Evolutionary conservation across 2,797 vertebrate genomes (phyloP), one percentile per base, ranked within the genome.

Genomic region (Eremophila alpestris): DNA sequence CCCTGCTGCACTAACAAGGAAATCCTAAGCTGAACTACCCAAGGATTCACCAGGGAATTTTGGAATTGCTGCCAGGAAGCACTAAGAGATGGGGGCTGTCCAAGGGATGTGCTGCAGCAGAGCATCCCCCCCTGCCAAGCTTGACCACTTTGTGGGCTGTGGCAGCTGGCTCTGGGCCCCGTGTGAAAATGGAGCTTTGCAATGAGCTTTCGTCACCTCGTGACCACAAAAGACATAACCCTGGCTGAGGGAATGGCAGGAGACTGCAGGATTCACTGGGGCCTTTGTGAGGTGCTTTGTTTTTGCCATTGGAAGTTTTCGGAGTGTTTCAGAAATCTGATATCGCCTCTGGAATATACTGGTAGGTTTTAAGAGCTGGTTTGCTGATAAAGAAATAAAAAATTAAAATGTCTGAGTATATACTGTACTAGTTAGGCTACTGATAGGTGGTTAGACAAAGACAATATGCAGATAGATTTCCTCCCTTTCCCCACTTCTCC

Each of bases 121-220:
- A 93, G 38, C 81, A 56, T 32, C 71, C 92, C 40, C 40, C 43
- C 9, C 41, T 9, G 13, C 74, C 67, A 87, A 70, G 74, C 29
- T 46, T 91, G 81, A 49, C 82, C 75, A 32, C 64, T 63, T 4
- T 68, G 80, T 92, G 86, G 81, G 71, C 71, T 89, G 89, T 91
- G 84, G 83, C 75, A 56, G 87, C 76, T 92, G 87, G 74, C 91
- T 74, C 29, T 49, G 76, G 41, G 56, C 71, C 46, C 26, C 20
- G 60, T 56, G 58, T 62, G 51, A 46, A 26, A 74, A 67, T 13
- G 24, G 46, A 55, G 23, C 10, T 74, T 10, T 87, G 48, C 81
- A 83, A 38, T 43, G 43, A 91, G 29, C 34, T 93, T 84, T 89
- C 7, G 0, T 93, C 89, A 60, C 29, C 77, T 87, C 23, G 13